Evolutionary conservation across 2,888 invertebrate species (phyloP).

Genomic region (Acleris sparsana): DNA sequence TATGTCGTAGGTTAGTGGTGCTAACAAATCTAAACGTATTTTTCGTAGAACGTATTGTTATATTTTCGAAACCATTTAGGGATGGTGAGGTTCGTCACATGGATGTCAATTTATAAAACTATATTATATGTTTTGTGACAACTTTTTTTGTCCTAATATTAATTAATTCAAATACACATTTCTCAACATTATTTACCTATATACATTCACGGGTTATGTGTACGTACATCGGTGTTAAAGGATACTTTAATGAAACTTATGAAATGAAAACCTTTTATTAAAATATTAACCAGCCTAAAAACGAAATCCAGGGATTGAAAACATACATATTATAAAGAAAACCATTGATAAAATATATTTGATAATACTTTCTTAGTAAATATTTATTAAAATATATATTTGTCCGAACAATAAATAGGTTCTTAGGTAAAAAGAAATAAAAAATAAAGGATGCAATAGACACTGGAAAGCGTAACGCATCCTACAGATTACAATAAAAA

Average conservation of each 20-base stretch:
- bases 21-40: conserved; percentile 73
- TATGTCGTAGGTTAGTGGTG: conserved; percentile 68
- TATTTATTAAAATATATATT: no score
- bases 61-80: conserved; percentile 71
- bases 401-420: no score
- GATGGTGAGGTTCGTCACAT: conserved; percentile 64
- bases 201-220: no score
- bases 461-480: no score
- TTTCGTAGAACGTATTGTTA: conserved; percentile 75
- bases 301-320: background rate
- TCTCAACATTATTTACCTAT: no score
- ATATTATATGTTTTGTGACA: background rate
- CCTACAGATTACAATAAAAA: no score
- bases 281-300: background rate
- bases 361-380: background rate
- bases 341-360: background rate
- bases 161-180: no score
- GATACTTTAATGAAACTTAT: no score
- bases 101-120: conserved; percentile 66
- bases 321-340: background rate
- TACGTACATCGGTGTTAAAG: no score
- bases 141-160: no score
- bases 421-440: no score
- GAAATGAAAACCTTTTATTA: background rate
- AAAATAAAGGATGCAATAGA: no score